Conservation (phyloP, 2,888 invertebrate species). For the Tinea semifulvella region DNA sequence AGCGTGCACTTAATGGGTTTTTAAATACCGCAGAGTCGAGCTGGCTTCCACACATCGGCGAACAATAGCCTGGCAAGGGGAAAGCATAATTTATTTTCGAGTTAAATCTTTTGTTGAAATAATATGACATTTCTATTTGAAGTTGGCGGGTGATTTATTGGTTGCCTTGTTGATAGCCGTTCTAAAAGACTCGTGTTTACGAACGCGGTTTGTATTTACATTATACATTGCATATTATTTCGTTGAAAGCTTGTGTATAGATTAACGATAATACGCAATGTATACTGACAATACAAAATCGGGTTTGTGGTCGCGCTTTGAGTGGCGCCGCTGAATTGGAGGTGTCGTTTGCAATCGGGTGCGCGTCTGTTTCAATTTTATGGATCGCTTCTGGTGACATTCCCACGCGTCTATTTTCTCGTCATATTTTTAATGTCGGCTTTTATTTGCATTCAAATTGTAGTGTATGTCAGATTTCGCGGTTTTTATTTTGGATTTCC, state of each 20-base stretch:
- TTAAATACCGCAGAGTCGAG: constrained; percentile 55
- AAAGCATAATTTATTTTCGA: constrained; percentile 67
- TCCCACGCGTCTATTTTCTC: constrained; percentile 9
- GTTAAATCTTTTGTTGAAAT: constrained; percentile 69
- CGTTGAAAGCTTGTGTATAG: too few species aligned
- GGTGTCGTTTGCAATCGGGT: constrained; percentile 37
- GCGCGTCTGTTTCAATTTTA: constrained; percentile 27
- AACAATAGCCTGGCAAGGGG: constrained; percentile 58
- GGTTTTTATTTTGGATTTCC: too few species aligned
- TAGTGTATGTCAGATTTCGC: too few species aligned
- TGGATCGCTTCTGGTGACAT: constrained; percentile 11
- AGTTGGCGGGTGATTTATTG: constrained; percentile 64
- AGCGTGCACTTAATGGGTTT: constrained; percentile 64
- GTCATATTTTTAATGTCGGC: not conserved
- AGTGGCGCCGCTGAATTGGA: constrained; percentile 26
- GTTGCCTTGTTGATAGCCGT: constrained; percentile 49
- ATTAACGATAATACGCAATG: too few species aligned
- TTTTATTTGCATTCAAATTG: constrained; percentile 7
- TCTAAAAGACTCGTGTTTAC: too few species aligned
- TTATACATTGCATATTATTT: too few species aligned
- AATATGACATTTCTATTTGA: constrained; percentile 69
- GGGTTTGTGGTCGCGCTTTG: constrained; percentile 38
- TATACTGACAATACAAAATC: too few species aligned
- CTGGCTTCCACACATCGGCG: constrained; percentile 60
- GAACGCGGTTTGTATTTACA: too few species aligned